These are phyloP conservation scores for Myrmophylax atrothorax DNA, from an alignment of 2,113 vertebrate genomes.

Conservation along the genomic window DNA sequence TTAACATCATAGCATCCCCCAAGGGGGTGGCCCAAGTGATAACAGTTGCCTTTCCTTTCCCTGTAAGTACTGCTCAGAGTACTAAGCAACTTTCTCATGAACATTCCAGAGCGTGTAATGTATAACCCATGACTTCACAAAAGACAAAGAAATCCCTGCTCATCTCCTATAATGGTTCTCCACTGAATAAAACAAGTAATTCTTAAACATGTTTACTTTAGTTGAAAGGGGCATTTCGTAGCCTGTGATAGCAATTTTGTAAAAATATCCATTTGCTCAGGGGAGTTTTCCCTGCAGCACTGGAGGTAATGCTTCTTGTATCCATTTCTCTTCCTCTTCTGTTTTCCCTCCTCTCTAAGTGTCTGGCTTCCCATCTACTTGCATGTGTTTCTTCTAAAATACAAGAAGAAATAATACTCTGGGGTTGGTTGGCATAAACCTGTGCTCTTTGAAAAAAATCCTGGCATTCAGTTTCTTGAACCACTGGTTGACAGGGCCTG, in stretches of 20 bases:
- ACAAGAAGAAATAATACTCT: not conserved
- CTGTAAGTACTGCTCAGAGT: not conserved
- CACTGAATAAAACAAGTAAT: not conserved
- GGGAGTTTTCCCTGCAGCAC: not conserved
- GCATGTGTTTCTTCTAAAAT: not conserved
- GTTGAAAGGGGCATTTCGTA: not conserved
- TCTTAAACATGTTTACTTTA: constrained; percentile 16
- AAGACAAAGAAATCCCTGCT: not conserved
- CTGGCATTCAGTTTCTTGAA: not conserved
- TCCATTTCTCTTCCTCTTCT: not conserved
- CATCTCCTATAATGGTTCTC: not conserved
- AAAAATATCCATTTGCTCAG: not conserved
- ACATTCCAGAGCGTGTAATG: not conserved
- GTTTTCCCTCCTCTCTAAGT: not conserved
- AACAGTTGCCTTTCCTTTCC: constrained; percentile 23
- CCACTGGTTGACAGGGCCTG: not conserved
- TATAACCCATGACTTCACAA: not conserved
- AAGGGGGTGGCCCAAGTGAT: not conserved
- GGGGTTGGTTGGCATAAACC: not conserved
- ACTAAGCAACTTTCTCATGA: constrained; percentile 31
- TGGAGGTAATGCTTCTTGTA: not conserved
- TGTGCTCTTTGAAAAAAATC: not conserved
- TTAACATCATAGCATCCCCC: constrained; percentile 20
- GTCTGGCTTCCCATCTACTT: not conserved
- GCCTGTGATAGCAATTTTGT: not conserved